phyloP scores from a whole-genome alignment of 1,140 invertebrate genomes.

The Hyphantria cunea region DNA sequence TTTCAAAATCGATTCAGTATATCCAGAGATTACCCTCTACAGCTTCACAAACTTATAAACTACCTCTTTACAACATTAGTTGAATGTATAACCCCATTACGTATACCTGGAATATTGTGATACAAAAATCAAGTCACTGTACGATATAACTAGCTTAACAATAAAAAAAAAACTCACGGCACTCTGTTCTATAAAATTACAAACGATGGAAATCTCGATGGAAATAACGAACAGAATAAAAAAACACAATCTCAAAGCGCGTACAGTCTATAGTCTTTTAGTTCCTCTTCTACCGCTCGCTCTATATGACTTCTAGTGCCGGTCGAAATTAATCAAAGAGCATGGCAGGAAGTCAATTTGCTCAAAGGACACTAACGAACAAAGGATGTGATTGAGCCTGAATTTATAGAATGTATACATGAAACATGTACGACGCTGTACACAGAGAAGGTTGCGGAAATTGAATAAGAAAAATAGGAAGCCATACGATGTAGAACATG shows the following conservation, averaged over 20 bases:
- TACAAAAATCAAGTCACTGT: too few species aligned
- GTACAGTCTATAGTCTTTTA: not conserved
- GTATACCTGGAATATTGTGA: too few species aligned
- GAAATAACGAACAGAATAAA: not conserved
- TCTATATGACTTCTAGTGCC: constrained; percentile 10
- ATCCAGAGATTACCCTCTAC: too few species aligned
- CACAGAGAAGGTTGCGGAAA: constrained; percentile 1
- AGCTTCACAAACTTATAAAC: too few species aligned
- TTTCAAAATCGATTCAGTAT: too few species aligned
- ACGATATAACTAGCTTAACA: too few species aligned
- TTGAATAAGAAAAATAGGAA: constrained; percentile 21
- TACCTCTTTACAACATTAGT: too few species aligned
- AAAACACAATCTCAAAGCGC: not conserved
- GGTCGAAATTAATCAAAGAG: constrained; percentile 28
- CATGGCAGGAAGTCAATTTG: constrained; percentile 19
- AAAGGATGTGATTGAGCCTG: constrained; percentile 26
- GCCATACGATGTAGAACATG: not conserved
- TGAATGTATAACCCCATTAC: too few species aligned
- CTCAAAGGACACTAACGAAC: constrained; percentile 27
- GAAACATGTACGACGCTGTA: constrained; percentile 4
- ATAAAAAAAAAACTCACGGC: too few species aligned
- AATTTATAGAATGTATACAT: constrained; percentile 17
- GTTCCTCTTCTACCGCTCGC: not conserved
- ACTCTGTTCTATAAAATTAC: too few species aligned
- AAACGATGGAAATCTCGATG: not conserved